A percentile compares a stretch with the other conserved stretches of the same genome.
phyloP scores from a whole-genome alignment of 2,797 vertebrate genomes.

The Harpagifer antarcticus region DNA sequence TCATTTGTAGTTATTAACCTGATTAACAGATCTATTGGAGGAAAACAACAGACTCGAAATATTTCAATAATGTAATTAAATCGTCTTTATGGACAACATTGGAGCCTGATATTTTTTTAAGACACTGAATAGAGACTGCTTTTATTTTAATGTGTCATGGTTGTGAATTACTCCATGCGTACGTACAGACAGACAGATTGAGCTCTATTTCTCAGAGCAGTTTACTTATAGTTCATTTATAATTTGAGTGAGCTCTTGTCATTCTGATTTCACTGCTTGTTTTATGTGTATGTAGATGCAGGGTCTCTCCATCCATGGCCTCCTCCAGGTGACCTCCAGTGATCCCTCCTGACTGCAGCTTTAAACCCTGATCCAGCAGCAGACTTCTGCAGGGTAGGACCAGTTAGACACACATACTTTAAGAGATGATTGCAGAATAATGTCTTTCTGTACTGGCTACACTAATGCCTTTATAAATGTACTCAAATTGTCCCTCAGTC shows the following conservation, averaged over 20 bases:
- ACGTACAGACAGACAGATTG: too few relatives aligned
- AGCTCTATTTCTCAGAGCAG: not conserved
- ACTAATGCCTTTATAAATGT: too few relatives aligned
- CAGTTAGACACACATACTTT: not conserved
- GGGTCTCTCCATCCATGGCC: conserved; percentile 46
- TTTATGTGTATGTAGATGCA: conserved; percentile 34
- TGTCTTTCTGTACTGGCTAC: not conserved
- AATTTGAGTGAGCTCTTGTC: not conserved
- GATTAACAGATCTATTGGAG: not conserved
- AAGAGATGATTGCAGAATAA: not conserved
- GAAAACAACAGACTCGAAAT: too few relatives aligned
- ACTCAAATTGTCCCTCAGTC: too few relatives aligned
- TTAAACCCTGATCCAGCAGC: conserved; percentile 21
- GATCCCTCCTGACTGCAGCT: conserved; percentile 55
- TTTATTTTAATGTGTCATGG: too few relatives aligned
- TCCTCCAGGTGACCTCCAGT: conserved; percentile 65
- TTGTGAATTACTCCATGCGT: too few relatives aligned
- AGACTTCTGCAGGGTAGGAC: conserved; percentile 58
- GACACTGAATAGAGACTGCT: too few relatives aligned
- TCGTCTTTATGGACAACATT: too few relatives aligned
- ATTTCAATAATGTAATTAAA: too few relatives aligned
- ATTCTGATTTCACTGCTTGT: not conserved
- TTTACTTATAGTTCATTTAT: not conserved
- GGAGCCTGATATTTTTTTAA: too few relatives aligned
- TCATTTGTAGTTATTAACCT: not conserved